Percentiles rank a stretch among this genome's conserved stretches.
Conservation (phyloP, 2,888 invertebrate genomes). For the Apoda limacodes region DNA sequence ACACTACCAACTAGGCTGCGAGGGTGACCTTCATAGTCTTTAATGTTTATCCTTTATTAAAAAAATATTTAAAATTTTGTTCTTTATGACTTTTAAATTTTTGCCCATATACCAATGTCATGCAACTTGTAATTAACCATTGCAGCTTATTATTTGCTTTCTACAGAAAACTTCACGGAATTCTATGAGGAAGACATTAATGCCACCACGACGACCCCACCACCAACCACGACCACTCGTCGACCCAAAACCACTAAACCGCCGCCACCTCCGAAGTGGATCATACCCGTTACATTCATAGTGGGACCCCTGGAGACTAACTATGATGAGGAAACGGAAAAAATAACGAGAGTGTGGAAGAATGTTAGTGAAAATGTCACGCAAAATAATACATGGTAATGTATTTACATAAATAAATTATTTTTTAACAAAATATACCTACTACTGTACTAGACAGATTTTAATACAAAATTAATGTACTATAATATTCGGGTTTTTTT, state of each 20-base stretch:
- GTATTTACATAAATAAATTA: no score
- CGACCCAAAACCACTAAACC: constrained; percentile 30
- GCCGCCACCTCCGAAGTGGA: constrained; percentile 72
- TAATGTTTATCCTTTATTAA: no score
- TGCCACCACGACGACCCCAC: constrained; percentile 31
- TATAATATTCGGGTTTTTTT: no score
- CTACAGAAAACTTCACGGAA: constrained; percentile 66
- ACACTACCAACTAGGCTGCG: no score
- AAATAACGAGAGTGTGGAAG: constrained; percentile 35
- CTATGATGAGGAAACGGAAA: constrained; percentile 46
- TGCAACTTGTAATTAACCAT: no score
- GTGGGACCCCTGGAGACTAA: constrained; percentile 72
- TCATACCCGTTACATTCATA: constrained; percentile 81
- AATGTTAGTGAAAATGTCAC: constrained; percentile 34
- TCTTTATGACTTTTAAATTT: no score
- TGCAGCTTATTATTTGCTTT: no score
- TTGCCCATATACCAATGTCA: no score
- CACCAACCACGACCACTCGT: constrained; percentile 32
- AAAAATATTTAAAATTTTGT: no score
- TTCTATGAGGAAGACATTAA: constrained; percentile 45
- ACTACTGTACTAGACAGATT: no score
- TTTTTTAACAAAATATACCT: background rate
- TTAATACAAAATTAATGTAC: no score
- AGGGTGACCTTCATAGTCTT: no score
- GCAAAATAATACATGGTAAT: constrained; percentile 53